Conservation (phyloP, 2,888 invertebrate species). For the Sthenelais limicola region DNA sequence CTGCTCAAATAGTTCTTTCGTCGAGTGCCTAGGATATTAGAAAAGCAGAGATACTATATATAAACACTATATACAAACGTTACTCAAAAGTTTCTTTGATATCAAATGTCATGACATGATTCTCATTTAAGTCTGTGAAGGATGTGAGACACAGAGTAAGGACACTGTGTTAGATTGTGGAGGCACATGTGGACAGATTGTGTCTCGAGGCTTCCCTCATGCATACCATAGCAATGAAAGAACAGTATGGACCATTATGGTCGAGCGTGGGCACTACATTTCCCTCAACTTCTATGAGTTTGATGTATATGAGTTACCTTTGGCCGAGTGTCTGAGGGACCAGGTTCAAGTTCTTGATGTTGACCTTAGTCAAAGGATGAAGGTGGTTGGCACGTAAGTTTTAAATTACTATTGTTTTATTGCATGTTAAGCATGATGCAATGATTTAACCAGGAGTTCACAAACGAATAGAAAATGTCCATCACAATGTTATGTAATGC, state of each 20-base stretch:
- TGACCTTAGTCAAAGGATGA: conserved; percentile 57
- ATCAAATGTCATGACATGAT: no score
- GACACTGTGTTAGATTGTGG: conserved; percentile 5
- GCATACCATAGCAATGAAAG: conserved; percentile 55
- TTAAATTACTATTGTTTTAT: no score
- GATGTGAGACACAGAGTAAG: conserved; percentile 13
- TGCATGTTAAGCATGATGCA: no score
- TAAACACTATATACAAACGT: no score
- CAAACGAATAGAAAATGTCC: no score
- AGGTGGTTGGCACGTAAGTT: conserved; percentile 55
- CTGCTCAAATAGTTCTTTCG: no score
- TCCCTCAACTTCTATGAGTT: conserved; percentile 60
- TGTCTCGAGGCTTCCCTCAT: conserved; percentile 59
- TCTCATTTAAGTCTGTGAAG: conserved; percentile 31
- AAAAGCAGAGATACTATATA: no score
- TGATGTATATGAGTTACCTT: conserved; percentile 50
- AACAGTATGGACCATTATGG: conserved; percentile 57
- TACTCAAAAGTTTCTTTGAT: no score
- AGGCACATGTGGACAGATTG: conserved; percentile 56
- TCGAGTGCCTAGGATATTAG: no score
- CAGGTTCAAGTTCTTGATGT: conserved; percentile 55
- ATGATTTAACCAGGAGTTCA: no score
- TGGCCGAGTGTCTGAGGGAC: conserved; percentile 30
- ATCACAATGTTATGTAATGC: no score
- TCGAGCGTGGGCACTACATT: conserved; percentile 57